Conservation (phyloP, 2,888 invertebrate genomes). For the Bombyx huttoni region DNA sequence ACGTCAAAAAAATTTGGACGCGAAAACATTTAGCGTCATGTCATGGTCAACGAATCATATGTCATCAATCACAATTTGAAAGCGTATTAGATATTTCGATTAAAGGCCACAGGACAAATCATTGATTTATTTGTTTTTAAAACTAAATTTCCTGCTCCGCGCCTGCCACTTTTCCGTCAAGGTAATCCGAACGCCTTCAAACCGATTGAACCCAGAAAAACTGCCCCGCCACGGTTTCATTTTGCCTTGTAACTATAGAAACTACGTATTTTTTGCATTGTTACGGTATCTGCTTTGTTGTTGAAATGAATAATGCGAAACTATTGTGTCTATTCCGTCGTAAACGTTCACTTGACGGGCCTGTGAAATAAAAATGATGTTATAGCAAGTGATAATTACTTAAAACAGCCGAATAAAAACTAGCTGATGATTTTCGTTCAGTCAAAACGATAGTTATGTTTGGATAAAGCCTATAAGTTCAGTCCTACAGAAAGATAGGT, state of each 20-base stretch:
- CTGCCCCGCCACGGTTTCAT: conserved; percentile 8
- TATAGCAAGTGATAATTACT: too few species aligned
- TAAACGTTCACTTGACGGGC: too few species aligned
- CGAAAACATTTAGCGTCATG: background rate
- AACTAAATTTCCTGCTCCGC: conserved; percentile 6
- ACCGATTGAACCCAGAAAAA: conserved; percentile 16
- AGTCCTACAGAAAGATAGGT: background rate
- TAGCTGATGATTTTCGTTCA: too few species aligned
- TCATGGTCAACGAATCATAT: too few species aligned
- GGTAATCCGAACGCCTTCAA: conserved; percentile 12
- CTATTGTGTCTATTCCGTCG: background rate
- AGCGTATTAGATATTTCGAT: background rate
- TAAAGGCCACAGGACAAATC: conserved; percentile 1
- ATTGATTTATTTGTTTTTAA: conserved; percentile 2
- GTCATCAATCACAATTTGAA: background rate
- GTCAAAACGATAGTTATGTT: too few species aligned
- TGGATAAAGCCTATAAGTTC: background rate
- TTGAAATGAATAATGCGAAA: background rate
- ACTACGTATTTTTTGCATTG: conserved; percentile 1
- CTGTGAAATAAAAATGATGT: too few species aligned
- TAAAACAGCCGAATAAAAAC: too few species aligned
- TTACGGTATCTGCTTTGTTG: background rate
- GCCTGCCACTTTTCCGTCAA: conserved; percentile 8
- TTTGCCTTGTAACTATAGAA: conserved; percentile 4
- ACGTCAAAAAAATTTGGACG: too few species aligned